phyloP scores from a whole-genome alignment of 2,797 vertebrate species.

The Lophius americanus region DNA sequence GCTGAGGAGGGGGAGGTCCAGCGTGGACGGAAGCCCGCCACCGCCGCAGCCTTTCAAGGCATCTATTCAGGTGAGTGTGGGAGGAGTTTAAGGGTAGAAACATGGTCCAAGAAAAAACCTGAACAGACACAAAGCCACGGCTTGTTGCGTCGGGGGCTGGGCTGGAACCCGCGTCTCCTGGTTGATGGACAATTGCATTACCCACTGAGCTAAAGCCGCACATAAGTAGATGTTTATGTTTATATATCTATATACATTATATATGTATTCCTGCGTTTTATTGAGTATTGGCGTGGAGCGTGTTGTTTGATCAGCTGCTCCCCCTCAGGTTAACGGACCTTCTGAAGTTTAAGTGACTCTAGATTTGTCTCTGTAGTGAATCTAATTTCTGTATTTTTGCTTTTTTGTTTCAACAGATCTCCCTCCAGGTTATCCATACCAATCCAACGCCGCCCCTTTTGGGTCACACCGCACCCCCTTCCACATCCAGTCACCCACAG shows the following conservation, averaged over 20 bases:
- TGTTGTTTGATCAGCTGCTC: no score
- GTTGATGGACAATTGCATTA: no score
- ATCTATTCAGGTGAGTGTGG: slow-evolving; percentile 87
- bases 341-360: not conserved
- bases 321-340: not conserved
- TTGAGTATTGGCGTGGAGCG: no score
- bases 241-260: no score
- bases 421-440: slow-evolving; percentile 90
- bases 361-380: not conserved
- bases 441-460: slow-evolving; percentile 87
- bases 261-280: no score
- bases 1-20: slow-evolving; percentile 80
- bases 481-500: slow-evolving; percentile 83
- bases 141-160: no score
- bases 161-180: no score
- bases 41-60: slow-evolving; percentile 81
- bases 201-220: no score
- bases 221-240: no score
- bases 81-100: not conserved
- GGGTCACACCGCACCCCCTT: slow-evolving; percentile 88
- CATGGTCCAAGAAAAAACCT: no score
- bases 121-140: not conserved
- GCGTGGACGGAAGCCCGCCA: slow-evolving; percentile 82
- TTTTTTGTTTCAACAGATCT: slow-evolving; percentile 79
- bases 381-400: slow-evolving; percentile 19